Conservation (phyloP, 2,113 vertebrate species). For the Sakesphorus luctuosus region DNA sequence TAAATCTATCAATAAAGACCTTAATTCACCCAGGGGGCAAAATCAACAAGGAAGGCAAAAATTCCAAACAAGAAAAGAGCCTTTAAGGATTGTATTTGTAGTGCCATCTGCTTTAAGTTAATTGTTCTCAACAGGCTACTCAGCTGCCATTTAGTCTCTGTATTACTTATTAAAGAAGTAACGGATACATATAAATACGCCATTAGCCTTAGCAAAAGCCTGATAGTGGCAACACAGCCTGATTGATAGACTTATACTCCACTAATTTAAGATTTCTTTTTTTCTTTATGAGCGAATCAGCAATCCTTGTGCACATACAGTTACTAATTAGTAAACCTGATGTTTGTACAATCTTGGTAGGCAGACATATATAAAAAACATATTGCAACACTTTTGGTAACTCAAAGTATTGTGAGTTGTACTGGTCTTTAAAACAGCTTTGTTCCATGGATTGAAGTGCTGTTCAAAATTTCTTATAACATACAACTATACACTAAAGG, state of each 20-base stretch:
- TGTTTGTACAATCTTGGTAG: neutral
- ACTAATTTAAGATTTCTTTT: neutral
- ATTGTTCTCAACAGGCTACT: slow-evolving; percentile 59
- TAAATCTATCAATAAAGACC: slow-evolving; percentile 57
- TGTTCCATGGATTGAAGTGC: accelerated
- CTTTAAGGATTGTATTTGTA: slow-evolving; percentile 26
- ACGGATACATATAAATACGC: neutral
- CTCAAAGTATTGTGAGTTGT: neutral
- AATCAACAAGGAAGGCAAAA: slow-evolving; percentile 39
- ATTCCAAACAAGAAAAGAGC: slow-evolving; percentile 3
- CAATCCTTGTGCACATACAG: neutral
- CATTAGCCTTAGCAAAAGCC: neutral
- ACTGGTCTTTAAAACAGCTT: neutral
- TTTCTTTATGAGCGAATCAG: neutral
- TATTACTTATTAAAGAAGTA: slow-evolving; percentile 18
- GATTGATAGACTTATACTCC: neutral
- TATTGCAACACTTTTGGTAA: neutral
- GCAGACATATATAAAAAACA: neutral
- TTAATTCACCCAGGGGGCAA: slow-evolving; percentile 44
- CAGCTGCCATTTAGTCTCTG: slow-evolving; percentile 30
- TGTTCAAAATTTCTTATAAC: neutral
- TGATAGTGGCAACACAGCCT: neutral
- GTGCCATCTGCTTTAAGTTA: slow-evolving; percentile 55
- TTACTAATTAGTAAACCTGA: neutral
- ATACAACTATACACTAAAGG: neutral